These are phyloP conservation scores for Magallana gigas DNA, from an alignment of 1,140 invertebrate species.

Conservation along the genomic window DNA sequence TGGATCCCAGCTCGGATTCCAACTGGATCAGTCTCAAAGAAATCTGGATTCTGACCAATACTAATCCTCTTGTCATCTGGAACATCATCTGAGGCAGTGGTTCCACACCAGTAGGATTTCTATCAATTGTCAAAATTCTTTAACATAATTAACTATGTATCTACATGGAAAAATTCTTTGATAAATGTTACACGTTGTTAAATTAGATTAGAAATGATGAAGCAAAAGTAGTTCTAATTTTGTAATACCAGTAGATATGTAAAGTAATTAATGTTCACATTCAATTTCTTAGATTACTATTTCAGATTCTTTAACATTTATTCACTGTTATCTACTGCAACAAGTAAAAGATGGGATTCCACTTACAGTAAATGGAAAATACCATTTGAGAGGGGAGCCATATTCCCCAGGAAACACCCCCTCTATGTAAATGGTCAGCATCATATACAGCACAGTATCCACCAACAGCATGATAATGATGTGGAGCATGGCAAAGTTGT, in stretches of 20 bases:
- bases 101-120: slow-evolving; percentile 66
- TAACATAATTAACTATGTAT: too few species aligned
- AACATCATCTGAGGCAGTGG: slow-evolving; percentile 44
- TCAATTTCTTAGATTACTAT: too few species aligned
- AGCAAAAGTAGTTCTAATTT: too few species aligned
- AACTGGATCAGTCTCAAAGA: slow-evolving; percentile 83
- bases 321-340: too few species aligned
- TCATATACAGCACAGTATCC: slow-evolving; percentile 79
- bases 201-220: too few species aligned
- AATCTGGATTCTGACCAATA: slow-evolving; percentile 63
- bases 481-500: slow-evolving; percentile 75
- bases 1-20: slow-evolving; percentile 81
- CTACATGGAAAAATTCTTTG: too few species aligned
- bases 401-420: slow-evolving; percentile 83
- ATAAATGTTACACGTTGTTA: too few species aligned
- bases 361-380: slow-evolving; percentile 79
- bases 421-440: slow-evolving; percentile 84
- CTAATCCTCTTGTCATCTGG: slow-evolving; percentile 59
- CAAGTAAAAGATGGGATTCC: too few species aligned
- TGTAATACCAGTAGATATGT: too few species aligned
- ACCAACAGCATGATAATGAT: slow-evolving; percentile 81
- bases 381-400: slow-evolving; percentile 81
- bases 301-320: too few species aligned
- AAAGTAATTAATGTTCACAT: too few species aligned
- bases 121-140: background rate